Evolutionary conservation across 2,888 invertebrate genomes (phyloP), one percentile per base, ranked within the genome.

Genomic region (Drosophila ustulata): DNA sequence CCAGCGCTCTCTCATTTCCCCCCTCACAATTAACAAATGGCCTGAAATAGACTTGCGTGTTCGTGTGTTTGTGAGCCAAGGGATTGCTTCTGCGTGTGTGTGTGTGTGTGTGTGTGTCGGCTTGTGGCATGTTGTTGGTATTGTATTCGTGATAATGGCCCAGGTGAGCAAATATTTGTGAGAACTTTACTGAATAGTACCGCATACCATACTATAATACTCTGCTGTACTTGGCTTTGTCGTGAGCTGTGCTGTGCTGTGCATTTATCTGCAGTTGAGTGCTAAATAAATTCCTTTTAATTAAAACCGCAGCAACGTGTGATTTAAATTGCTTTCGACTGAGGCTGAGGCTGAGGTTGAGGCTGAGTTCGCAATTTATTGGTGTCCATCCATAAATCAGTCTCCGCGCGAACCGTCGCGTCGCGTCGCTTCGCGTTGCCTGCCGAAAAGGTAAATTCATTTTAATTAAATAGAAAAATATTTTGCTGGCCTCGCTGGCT

Each of bases 401-500:
- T 75, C 72, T 52, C 37, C 43, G 46, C 72, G 39, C 30, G 6
- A 30, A 30, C 18, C 18, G 18, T 18, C 18, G 18, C 18, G 18
- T 18, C 18, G 18, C 18, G 18, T 18, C 18, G 18, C 18, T 18
- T 57, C 45, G 74, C 52, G 45, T 28, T 43, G 61, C 57, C 64
- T 64, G 55, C 49, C 74, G 61, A 71, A 83, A 85, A 84, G 88
- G 83, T 84, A 82, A 83, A 84, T 84, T 88, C 80, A 82, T 88
- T 83, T 84, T 84, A 84, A 85, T 86, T 88, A 85, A 88, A 86
- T 86, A 85, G 86, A 88, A 85, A 86, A 85, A 88, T 85, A 83
- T 88, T 89, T 87, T 78, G 80, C 78, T 6, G 30, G 30, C 30
- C 5, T 30, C 39, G n/a, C 58, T 18, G 18, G 72, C 72, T 78